Base-by-base conservation (phyloP, 1,140 invertebrate genomes). In the Drosophila bocqueti region DNA sequence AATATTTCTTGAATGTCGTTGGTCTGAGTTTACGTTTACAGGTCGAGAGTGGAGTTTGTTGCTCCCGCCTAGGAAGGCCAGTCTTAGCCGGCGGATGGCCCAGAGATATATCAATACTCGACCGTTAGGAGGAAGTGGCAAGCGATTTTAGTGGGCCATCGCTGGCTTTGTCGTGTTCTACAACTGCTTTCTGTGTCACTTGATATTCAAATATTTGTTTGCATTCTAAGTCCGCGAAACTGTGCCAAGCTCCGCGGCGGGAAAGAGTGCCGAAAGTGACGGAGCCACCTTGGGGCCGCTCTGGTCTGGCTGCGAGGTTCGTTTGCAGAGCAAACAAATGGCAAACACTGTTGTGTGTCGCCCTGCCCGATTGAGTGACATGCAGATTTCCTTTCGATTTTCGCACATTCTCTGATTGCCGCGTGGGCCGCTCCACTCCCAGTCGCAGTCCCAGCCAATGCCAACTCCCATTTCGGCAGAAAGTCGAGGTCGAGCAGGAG, bases 321-420 rank as follows among this genome's bases (percentile, higher is more conserved):
- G 73, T 76, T 77, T 77, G 75, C 63, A 67, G 74, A 61, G 73
- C 63, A 68, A 76, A 76, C 63, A 67, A 55, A 54, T 52, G 54
- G 26, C 34, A 59, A 76, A 69, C 60, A 77, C 76, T 62, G 67
- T 73, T 68, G 46, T 77, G 64, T 80, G 81, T 77, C 77, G 77
- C 64, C 50, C 60, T 77, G 73, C 67, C 69, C 83, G 55, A 85
- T 72, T 82, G 83, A 86, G 83, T 87, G 83, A 89, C 84, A 89
- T 89, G 83, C 83, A 83, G 74, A 87, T 87, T 87, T 87, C 84
- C 83, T 87, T 89, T 87, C 83, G 83, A 83, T 79, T 87, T 87
- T 87, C 79, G 62, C 83, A 87, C 83, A 87, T 87, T 87, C 64
- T 83, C 76, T 87, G 80, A 83, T 78, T 81, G 73, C 54, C 62